Evolutionary conservation across 2,888 invertebrate genomes (phyloP).

Genomic region (Rhaphigaster nebulosa): DNA sequence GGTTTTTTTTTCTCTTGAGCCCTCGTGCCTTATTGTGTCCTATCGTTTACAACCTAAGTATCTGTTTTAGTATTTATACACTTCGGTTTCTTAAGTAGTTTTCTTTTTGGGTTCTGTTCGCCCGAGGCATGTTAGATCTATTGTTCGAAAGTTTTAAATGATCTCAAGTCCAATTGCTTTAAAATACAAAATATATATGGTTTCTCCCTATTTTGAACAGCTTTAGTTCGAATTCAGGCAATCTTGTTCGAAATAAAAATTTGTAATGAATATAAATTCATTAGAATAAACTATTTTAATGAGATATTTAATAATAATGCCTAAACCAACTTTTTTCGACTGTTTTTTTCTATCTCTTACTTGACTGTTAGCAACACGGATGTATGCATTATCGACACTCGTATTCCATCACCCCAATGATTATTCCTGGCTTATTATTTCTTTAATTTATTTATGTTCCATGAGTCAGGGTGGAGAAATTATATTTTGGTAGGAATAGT

Average conservation of each 20-base stretch:
- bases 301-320: too few relatives aligned
- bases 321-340: too few relatives aligned
- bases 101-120: not conserved
- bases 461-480: too few relatives aligned
- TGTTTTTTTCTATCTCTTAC: too few relatives aligned
- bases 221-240: not conserved
- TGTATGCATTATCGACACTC: too few relatives aligned
- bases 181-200: not conserved
- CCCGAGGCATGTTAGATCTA: not conserved
- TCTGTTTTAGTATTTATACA: conserved; percentile 19
- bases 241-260: not conserved
- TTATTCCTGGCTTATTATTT: too few relatives aligned
- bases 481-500: too few relatives aligned
- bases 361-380: too few relatives aligned
- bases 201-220: not conserved
- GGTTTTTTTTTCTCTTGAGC: not conserved
- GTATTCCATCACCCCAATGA: too few relatives aligned
- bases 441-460: too few relatives aligned
- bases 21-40: conserved; percentile 21
- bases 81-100: not conserved
- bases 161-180: not conserved
- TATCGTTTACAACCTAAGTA: conserved; percentile 34
- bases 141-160: not conserved
- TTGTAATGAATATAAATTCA: too few relatives aligned
- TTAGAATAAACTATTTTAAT: too few relatives aligned